Percentiles rank a stretch among this genome's conserved stretches.
Evolutionary conservation across 2,797 vertebrate species (phyloP).

Genomic region (Syngnathus rostellatus): DNA sequence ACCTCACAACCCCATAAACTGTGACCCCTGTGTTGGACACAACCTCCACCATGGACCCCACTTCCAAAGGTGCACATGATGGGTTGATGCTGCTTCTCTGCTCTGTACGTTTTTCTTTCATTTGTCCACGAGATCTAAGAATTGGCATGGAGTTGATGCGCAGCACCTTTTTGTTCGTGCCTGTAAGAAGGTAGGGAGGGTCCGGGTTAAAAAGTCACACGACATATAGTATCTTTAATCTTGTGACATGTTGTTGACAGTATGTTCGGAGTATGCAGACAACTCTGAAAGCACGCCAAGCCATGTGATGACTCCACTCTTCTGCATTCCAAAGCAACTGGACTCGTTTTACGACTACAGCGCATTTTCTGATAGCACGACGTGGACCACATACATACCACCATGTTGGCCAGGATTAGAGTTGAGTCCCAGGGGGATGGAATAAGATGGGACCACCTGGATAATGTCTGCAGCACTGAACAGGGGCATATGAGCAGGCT

Average conservation of each 20-base stretch:
- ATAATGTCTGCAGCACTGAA: slow-evolving; percentile 67
- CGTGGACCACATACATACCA: slow-evolving; percentile 29
- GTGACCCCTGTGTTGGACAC: slow-evolving; percentile 45
- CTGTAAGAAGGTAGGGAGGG: slow-evolving; percentile 33
- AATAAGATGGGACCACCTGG: slow-evolving; percentile 57
- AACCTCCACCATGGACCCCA: slow-evolving; percentile 70
- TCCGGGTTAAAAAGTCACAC: slow-evolving; percentile 18
- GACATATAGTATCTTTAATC: slow-evolving; percentile 3
- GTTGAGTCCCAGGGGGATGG: slow-evolving; percentile 27
- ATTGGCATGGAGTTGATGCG: slow-evolving; percentile 53
- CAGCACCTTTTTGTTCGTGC: slow-evolving; percentile 42
- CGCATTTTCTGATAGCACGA: neutral
- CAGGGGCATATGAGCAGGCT: slow-evolving; percentile 45
- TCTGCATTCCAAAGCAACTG: slow-evolving; percentile 34
- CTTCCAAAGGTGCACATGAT: slow-evolving; percentile 44
- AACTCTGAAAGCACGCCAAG: slow-evolving; percentile 7
- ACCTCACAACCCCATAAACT: slow-evolving; percentile 66
- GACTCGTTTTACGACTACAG: slow-evolving; percentile 54
- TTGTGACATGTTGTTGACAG: slow-evolving; percentile 30
- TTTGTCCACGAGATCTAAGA: slow-evolving; percentile 21
- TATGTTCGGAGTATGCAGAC: slow-evolving; percentile 21
- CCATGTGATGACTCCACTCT: slow-evolving; percentile 26
- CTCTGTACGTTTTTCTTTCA: slow-evolving; percentile 7
- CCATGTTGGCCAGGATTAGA: slow-evolving; percentile 38
- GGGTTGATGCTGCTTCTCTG: slow-evolving; percentile 1